phyloP scores from a whole-genome alignment of 2,888 invertebrate genomes.

The Clusia tigrina region DNA sequence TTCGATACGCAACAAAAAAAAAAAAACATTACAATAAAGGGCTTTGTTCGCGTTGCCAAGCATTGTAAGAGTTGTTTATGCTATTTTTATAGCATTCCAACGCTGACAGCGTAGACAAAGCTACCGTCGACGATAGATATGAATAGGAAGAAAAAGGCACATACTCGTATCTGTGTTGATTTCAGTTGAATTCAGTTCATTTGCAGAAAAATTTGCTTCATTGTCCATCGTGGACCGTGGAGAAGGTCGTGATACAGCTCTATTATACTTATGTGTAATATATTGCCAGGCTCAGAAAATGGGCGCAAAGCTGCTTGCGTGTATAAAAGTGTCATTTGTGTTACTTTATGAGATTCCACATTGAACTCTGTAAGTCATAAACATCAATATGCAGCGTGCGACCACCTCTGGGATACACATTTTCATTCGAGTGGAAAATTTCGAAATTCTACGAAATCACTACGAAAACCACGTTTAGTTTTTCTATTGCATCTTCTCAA shows the following conservation, averaged over 20 bases:
- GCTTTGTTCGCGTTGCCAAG: not conserved
- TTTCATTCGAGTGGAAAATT: too few relatives aligned
- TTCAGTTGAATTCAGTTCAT: constrained; percentile 14
- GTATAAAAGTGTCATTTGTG: constrained; percentile 39
- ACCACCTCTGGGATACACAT: too few relatives aligned
- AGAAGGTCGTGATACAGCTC: constrained; percentile 14
- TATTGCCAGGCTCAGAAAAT: not conserved
- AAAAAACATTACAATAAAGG: not conserved
- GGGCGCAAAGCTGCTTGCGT: not conserved
- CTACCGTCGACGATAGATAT: too few relatives aligned
- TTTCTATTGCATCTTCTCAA: constrained; percentile 3
- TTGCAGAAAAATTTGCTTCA: constrained; percentile 18
- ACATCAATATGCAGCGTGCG: constrained; percentile 54
- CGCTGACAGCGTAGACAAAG: not conserved
- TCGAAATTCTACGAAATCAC: not conserved
- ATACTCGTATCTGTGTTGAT: not conserved
- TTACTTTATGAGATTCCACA: constrained; percentile 56
- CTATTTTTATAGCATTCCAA: not conserved
- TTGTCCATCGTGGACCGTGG: constrained; percentile 11
- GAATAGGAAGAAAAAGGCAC: not conserved
- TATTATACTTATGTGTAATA: constrained; percentile 24
- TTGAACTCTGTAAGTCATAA: constrained; percentile 54
- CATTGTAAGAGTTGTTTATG: not conserved
- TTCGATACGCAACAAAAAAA: not conserved
- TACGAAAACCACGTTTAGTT: not conserved